A percentile compares a stretch with the other conserved stretches of the same genome.
These are phyloP conservation scores for Gnatocerus cornutus DNA, from an alignment of 2,888 invertebrate species.

Conservation along the genomic window DNA sequence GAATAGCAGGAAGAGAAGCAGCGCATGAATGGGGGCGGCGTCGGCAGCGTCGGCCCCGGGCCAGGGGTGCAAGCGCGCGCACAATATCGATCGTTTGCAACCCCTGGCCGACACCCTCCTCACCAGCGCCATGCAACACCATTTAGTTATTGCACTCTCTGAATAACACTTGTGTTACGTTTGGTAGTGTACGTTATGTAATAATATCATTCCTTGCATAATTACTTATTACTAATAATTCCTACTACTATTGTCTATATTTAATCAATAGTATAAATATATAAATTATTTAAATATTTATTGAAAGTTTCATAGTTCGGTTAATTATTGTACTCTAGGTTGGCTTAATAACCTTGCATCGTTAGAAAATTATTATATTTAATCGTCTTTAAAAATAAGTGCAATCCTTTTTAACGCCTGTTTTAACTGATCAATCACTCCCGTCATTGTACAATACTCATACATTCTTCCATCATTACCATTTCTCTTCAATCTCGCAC, in stretches of 20 bases:
- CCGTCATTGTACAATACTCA: slow-evolving; percentile 62
- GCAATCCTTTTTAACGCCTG: slow-evolving; percentile 67
- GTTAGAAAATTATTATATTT: slow-evolving; percentile 67
- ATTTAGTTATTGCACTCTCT: slow-evolving; percentile 78
- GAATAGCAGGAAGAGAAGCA: slow-evolving; percentile 46
- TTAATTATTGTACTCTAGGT: slow-evolving; percentile 69
- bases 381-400: slow-evolving; percentile 68
- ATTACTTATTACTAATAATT: slow-evolving; percentile 72
- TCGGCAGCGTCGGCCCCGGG: slow-evolving; percentile 59
- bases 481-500: slow-evolving; percentile 60
- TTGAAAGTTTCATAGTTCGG: slow-evolving; percentile 68
- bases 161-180: slow-evolving; percentile 78
- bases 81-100: slow-evolving; percentile 69
- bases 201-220: slow-evolving; percentile 73
- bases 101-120: slow-evolving; percentile 73
- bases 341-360: slow-evolving; percentile 69
- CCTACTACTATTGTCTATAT: slow-evolving; percentile 71
- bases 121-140: slow-evolving; percentile 72
- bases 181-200: slow-evolving; percentile 76
- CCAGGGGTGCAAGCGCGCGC: slow-evolving; percentile 67
- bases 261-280: slow-evolving; percentile 71
- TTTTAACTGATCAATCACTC: slow-evolving; percentile 60
- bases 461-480: slow-evolving; percentile 55
- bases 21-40: slow-evolving; percentile 59
- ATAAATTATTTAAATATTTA: slow-evolving; percentile 69